Evolutionary conservation across 2,797 vertebrate genomes (phyloP).

Genomic region (Gobio occitaniae): DNA sequence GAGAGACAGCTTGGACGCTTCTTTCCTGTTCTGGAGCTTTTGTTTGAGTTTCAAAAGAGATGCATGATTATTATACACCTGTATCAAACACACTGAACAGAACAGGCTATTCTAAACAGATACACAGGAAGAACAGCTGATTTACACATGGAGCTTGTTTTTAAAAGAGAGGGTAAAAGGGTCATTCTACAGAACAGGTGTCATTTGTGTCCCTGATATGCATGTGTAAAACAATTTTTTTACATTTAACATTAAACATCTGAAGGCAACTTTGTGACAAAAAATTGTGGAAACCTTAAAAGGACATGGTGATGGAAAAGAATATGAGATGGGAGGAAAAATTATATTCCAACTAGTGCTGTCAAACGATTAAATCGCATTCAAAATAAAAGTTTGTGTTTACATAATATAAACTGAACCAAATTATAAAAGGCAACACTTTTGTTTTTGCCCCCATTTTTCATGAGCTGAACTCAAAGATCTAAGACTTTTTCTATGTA

Average conservation of each 20-base stretch:
- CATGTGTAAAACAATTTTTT: background rate
- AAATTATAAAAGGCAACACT: too few relatives aligned
- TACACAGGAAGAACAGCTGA: background rate
- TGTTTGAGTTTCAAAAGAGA: constrained; percentile 18
- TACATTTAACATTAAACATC: background rate
- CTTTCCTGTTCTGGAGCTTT: constrained; percentile 10
- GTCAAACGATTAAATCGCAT: too few relatives aligned
- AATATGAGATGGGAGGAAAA: background rate
- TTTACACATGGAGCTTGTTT: constrained; percentile 10
- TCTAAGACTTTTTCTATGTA: too few relatives aligned
- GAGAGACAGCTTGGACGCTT: constrained; percentile 38
- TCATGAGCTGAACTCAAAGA: too few relatives aligned
- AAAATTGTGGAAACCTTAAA: background rate
- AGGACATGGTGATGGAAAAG: background rate
- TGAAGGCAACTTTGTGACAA: background rate
- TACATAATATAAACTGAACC: too few relatives aligned
- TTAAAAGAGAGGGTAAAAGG: background rate
- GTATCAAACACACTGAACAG: constrained; percentile 12
- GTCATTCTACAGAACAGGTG: background rate
- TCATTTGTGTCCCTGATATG: background rate
- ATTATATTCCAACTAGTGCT: background rate
- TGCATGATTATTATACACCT: constrained; percentile 17
- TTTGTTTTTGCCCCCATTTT: too few relatives aligned
- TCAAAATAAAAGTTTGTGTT: too few relatives aligned
- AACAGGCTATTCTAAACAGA: constrained; percentile 14